Conservation (phyloP, 2,113 vertebrate species). For the Sisor rabdophorus region DNA sequence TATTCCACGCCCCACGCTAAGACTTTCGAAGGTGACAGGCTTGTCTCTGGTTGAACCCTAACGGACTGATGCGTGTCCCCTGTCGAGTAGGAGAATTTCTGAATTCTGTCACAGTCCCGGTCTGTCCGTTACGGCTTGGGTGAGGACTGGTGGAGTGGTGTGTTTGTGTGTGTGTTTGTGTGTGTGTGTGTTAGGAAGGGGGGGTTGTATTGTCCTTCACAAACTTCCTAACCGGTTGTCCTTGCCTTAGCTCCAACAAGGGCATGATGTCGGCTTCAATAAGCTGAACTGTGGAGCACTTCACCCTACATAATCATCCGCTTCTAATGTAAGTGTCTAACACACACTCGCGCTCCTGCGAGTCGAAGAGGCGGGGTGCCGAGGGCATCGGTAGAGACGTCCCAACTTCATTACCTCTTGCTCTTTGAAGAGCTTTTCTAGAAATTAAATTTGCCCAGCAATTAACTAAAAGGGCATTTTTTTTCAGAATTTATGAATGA, state of each 20-base stretch:
- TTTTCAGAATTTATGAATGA: constrained; percentile 54
- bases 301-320: constrained; percentile 55
- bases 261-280: constrained; percentile 51
- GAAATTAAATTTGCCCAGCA: constrained; percentile 59
- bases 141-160: neutral
- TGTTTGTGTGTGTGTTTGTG: no score
- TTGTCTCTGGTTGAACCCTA: constrained; percentile 74
- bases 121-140: constrained; percentile 34
- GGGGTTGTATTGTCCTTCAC: constrained; percentile 49
- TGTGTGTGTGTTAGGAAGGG: no score
- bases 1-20: constrained; percentile 77
- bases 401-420: constrained; percentile 54
- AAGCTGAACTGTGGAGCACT: constrained; percentile 46
- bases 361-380: constrained; percentile 7
- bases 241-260: constrained; percentile 50
- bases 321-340: constrained; percentile 54
- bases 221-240: constrained; percentile 52
- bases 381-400: constrained; percentile 32
- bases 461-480: constrained; percentile 60
- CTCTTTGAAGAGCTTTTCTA: constrained; percentile 56
- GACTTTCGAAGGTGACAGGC: constrained; percentile 77
- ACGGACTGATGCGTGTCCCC: constrained; percentile 81
- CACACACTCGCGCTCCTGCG: constrained; percentile 25
- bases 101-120: constrained; percentile 69
- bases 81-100: constrained; percentile 76